Evolutionary conservation across 2,888 invertebrate genomes (phyloP).

Genomic region (Colletes collaris): DNA sequence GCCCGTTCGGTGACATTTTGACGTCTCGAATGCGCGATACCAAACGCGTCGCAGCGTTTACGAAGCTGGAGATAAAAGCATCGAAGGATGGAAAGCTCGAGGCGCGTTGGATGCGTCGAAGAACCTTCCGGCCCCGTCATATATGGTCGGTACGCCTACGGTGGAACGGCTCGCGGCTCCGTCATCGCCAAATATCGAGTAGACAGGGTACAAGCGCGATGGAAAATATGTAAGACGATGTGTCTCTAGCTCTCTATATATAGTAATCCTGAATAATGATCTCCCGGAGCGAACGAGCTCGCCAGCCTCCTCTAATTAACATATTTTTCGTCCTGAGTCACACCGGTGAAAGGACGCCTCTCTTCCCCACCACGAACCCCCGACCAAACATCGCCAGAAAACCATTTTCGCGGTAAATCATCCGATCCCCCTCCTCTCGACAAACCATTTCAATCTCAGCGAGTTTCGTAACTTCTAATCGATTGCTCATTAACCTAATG

Average conservation of each 20-base stretch:
- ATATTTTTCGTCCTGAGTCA: conserved; percentile 69
- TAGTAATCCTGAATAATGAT: conserved; percentile 74
- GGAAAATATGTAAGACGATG: conserved; percentile 63
- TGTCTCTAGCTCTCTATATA: conserved; percentile 74
- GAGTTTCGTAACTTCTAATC: too few relatives aligned
- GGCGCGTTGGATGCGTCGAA: conserved; percentile 72
- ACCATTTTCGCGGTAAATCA: neutral
- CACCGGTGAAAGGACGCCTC: conserved; percentile 65
- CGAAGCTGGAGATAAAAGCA: conserved; percentile 36
- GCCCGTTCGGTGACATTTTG: neutral
- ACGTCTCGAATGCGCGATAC: neutral
- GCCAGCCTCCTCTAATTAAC: conserved; percentile 62
- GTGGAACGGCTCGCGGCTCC: conserved; percentile 66
- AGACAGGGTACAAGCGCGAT: conserved; percentile 56
- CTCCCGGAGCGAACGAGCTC: conserved; percentile 30
- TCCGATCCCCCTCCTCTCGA: too few relatives aligned
- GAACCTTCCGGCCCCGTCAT: conserved; percentile 66
- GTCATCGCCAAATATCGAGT: conserved; percentile 81
- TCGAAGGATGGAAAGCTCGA: conserved; percentile 58
- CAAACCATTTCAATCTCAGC: too few relatives aligned
- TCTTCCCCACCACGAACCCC: neutral
- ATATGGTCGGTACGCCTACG: conserved; percentile 79
- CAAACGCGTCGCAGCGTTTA: conserved; percentile 5
- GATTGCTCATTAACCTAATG: too few relatives aligned
- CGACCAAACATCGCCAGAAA: conserved; percentile 26